A percentile compares a stretch with the other conserved stretches of the same genome.
Evolutionary conservation across 2,113 vertebrate species (phyloP).

Genomic region (Ciconia maguari): DNA sequence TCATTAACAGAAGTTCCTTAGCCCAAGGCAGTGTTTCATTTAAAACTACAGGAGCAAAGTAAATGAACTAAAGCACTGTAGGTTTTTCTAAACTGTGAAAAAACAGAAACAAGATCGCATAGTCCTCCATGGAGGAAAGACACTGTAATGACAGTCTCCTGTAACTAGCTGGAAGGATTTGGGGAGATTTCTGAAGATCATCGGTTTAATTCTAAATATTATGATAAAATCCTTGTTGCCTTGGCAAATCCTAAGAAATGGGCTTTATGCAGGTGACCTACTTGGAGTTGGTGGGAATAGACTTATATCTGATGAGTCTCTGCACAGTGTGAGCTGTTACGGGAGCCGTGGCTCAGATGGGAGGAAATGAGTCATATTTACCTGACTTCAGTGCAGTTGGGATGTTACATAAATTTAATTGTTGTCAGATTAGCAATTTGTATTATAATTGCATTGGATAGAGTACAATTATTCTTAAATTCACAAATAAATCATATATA

Average conservation of each 20-base stretch:
- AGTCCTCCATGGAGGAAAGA: not conserved
- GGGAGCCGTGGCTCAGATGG: not conserved
- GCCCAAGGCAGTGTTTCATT: conserved; percentile 24
- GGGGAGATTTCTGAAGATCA: not conserved
- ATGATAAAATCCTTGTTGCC: not conserved
- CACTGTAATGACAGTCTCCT: not conserved
- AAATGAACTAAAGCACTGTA: not conserved
- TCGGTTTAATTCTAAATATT: conserved; percentile 23
- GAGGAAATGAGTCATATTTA: not conserved
- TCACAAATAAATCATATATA: not conserved
- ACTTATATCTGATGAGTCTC: not conserved
- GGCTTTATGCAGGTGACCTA: not conserved
- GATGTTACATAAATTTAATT: not conserved
- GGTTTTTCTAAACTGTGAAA: not conserved
- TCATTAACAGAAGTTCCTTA: conserved; percentile 3
- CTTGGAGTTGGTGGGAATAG: not conserved
- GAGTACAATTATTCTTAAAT: not conserved
- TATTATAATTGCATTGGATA: not conserved
- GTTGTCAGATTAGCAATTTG: not conserved
- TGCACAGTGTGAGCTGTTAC: not conserved
- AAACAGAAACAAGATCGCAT: not conserved
- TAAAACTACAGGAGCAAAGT: conserved; percentile 21
- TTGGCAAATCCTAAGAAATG: not conserved
- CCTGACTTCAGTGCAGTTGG: not conserved
- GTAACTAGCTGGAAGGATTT: conserved; percentile 11